Conservation (phyloP, 2,888 invertebrate species). For the Colletes collaris region DNA sequence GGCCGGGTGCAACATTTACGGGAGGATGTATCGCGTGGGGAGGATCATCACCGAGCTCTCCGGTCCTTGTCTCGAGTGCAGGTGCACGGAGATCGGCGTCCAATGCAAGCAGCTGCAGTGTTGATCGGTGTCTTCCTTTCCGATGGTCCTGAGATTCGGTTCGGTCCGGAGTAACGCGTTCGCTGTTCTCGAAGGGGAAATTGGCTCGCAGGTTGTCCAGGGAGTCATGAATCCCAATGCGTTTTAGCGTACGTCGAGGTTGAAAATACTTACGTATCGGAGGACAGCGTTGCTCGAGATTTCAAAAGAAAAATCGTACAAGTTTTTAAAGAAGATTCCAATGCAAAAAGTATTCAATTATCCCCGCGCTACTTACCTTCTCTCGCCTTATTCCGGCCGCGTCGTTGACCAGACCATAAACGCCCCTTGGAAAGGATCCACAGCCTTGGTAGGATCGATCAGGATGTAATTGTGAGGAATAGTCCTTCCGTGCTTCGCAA, state of each 20-base stretch:
- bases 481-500: slow-evolving; percentile 69
- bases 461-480: slow-evolving; percentile 74
- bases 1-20: slow-evolving; percentile 95
- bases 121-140: slow-evolving; percentile 73
- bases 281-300: too few relatives aligned
- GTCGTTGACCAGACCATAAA: slow-evolving; percentile 44
- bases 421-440: slow-evolving; percentile 45
- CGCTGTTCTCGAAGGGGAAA: neutral
- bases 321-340: neutral
- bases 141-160: slow-evolving; percentile 9
- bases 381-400: slow-evolving; percentile 33
- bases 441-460: slow-evolving; percentile 64
- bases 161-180: slow-evolving; percentile 26
- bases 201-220: too few relatives aligned
- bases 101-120: slow-evolving; percentile 90
- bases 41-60: slow-evolving; percentile 92
- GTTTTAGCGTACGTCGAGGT: too few relatives aligned
- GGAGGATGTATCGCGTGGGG: slow-evolving; percentile 93
- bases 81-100: slow-evolving; percentile 94
- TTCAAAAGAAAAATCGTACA: too few relatives aligned
- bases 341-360: slow-evolving; percentile 12
- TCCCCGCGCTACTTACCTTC: neutral
- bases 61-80: slow-evolving; percentile 92
- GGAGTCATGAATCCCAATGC: too few relatives aligned
- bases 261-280: too few relatives aligned